Conservation (phyloP, 2,888 invertebrate species). For the Erynnis tages region DNA sequence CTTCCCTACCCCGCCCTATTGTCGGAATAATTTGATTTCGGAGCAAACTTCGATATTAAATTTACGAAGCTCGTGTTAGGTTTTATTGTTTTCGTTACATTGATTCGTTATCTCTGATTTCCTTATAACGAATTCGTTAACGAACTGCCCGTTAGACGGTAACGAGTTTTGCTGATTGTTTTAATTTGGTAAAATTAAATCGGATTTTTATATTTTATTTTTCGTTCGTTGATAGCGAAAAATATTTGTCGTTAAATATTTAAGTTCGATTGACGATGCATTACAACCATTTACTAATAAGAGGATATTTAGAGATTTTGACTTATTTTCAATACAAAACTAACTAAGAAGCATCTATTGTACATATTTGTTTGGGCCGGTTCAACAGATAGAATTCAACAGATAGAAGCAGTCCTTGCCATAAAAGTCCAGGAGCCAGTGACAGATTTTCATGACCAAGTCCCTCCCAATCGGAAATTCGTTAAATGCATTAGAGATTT, state of each 20-base stretch:
- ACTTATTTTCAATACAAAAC: too few relatives aligned
- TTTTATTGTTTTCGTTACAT: conserved; percentile 29
- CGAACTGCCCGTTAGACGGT: conserved; percentile 8
- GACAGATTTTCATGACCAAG: too few relatives aligned
- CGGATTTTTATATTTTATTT: background rate
- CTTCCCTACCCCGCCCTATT: conserved; percentile 27
- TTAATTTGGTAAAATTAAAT: conserved; percentile 6
- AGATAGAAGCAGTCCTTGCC: too few relatives aligned
- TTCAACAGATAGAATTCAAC: too few relatives aligned
- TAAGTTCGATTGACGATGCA: background rate
- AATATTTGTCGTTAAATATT: background rate
- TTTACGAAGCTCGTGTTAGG: conserved; percentile 30
- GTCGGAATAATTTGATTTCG: conserved; percentile 36
- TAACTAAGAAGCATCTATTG: too few relatives aligned
- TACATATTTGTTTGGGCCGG: too few relatives aligned
- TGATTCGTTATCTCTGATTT: conserved; percentile 24
- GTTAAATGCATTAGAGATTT: too few relatives aligned
- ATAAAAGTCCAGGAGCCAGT: too few relatives aligned
- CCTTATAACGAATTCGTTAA: conserved; percentile 21
- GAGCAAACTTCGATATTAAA: conserved; percentile 40
- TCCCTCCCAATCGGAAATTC: too few relatives aligned
- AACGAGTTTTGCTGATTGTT: conserved; percentile 20
- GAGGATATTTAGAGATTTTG: too few relatives aligned
- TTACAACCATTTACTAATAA: too few relatives aligned
- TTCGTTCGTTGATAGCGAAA: too few relatives aligned